phyloP scores from a whole-genome alignment of 2,797 vertebrate genomes.

The Tokudaia muenninki region DNA sequence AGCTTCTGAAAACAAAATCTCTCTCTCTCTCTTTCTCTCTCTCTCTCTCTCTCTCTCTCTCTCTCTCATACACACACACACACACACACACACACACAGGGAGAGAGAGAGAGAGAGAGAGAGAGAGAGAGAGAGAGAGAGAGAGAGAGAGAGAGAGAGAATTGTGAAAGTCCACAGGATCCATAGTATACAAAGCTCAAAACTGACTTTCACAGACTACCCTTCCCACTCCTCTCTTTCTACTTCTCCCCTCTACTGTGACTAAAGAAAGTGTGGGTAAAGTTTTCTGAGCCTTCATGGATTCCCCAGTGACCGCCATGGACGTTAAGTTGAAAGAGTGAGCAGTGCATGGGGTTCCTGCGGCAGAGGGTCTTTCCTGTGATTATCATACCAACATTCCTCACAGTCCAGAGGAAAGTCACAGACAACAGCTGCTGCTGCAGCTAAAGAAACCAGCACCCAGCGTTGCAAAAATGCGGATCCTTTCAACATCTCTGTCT shows the following conservation, averaged over 20 bases:
- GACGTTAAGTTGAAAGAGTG: background rate
- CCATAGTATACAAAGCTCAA: background rate
- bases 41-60: too few species aligned
- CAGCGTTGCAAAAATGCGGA: conserved; percentile 47
- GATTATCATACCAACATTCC: conserved; percentile 71
- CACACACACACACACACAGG: background rate
- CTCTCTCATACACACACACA: too few species aligned
- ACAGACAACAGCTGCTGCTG: conserved; percentile 35
- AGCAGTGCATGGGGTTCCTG: background rate
- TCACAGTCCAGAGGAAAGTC: conserved; percentile 59
- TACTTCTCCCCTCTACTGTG: background rate
- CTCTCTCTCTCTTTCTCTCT: background rate
- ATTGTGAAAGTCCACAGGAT: background rate
- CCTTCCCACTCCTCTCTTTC: background rate
- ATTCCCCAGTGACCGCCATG: background rate
- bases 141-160: background rate
- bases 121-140: too few species aligned
- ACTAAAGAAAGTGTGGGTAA: background rate
- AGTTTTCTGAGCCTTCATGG: background rate
- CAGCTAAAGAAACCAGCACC: background rate
- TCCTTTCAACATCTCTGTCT: background rate
- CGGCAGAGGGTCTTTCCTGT: conserved; percentile 23
- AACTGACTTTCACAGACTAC: background rate
- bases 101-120: too few species aligned
- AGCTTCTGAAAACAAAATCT: background rate